Percentiles rank a stretch among this genome's conserved stretches.
Conservation (phyloP, 2,888 invertebrate genomes). For the Tortrix viridana region DNA sequence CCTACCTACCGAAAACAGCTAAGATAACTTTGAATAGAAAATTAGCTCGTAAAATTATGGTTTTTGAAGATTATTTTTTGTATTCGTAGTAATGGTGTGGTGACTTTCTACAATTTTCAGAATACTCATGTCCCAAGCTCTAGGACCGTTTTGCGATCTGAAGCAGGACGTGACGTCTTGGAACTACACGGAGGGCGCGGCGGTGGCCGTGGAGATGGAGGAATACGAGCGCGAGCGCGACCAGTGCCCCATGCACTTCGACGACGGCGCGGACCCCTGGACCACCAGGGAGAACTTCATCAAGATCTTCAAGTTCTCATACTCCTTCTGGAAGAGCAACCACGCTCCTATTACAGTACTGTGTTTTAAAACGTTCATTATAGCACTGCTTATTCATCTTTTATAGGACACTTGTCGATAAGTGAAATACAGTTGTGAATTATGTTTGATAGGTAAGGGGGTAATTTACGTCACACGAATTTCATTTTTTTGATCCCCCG, state of each 20-base stretch:
- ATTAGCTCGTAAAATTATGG: too few species aligned
- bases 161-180: slow-evolving; percentile 95
- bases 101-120: slow-evolving; percentile 57
- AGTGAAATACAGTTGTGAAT: too few species aligned
- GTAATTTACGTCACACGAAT: too few species aligned
- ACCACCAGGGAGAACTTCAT: slow-evolving; percentile 87
- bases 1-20: too few species aligned
- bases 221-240: slow-evolving; percentile 97
- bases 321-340: slow-evolving; percentile 69
- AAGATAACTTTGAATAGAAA: too few species aligned
- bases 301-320: slow-evolving; percentile 85
- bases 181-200: slow-evolving; percentile 96
- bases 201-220: slow-evolving; percentile 94
- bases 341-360: slow-evolving; percentile 49
- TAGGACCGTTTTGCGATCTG: slow-evolving; percentile 95
- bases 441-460: background rate
- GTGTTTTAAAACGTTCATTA: slow-evolving; percentile 49
- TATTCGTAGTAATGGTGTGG: too few species aligned
- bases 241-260: slow-evolving; percentile 98
- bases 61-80: too few species aligned
- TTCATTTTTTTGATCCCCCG: too few species aligned
- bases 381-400: slow-evolving; percentile 49
- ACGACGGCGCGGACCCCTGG: slow-evolving; percentile 96
- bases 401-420: slow-evolving; percentile 38
- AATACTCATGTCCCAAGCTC: slow-evolving; percentile 89